Conservation (phyloP, 2,797 vertebrate species). For the Sylvilagus floridanus region DNA sequence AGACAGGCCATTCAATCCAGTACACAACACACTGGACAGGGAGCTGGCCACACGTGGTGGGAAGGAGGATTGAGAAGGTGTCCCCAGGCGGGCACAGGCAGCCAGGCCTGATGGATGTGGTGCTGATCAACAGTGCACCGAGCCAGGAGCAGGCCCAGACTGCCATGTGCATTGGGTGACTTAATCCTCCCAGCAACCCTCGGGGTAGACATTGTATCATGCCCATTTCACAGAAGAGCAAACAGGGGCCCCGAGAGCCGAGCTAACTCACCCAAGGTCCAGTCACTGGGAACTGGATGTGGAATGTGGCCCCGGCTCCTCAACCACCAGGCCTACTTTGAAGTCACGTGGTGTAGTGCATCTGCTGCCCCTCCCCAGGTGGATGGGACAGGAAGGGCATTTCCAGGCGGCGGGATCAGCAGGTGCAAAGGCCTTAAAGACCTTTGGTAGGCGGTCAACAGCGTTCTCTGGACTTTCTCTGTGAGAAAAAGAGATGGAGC, state of each 20-base stretch:
- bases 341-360: not conserved
- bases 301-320: not conserved
- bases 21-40: not conserved
- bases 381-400: not conserved
- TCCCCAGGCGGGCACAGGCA: not conserved
- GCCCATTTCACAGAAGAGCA: not conserved
- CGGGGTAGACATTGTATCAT: not conserved
- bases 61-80: not conserved
- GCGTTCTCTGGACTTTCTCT: not conserved
- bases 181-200: not conserved
- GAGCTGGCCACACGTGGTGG: not conserved
- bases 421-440: fast-evolving
- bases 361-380: not conserved
- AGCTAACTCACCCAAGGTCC: not conserved
- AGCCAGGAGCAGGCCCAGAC: not conserved
- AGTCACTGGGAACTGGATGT: not conserved
- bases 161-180: not conserved
- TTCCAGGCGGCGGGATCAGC: not conserved
- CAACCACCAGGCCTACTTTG: not conserved
- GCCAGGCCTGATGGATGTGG: too few relatives aligned
- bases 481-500: not conserved
- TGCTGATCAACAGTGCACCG: not conserved
- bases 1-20: not conserved
- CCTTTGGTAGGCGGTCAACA: fast-evolving
- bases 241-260: not conserved